Conservation (phyloP, 2,888 invertebrate genomes). For the Pandemis corylana region DNA sequence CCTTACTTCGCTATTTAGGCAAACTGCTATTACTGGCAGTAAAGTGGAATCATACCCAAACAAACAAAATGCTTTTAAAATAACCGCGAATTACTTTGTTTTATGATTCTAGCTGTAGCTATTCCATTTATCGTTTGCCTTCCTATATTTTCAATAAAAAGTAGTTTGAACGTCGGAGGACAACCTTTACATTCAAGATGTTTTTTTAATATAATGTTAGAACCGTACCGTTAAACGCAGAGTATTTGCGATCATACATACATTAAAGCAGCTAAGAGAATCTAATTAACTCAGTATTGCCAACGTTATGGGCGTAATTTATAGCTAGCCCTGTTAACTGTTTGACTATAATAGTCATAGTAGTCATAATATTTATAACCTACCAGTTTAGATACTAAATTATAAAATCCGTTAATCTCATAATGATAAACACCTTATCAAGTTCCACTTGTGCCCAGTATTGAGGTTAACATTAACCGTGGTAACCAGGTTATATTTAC, state of each 20-base stretch:
- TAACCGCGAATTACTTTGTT: too few species aligned
- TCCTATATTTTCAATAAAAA: not conserved
- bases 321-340: not conserved
- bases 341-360: not conserved
- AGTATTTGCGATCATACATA: not conserved
- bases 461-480: conserved; percentile 22
- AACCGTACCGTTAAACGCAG: not conserved
- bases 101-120: too few species aligned
- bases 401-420: conserved; percentile 14
- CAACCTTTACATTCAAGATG: not conserved
- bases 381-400: conserved; percentile 5
- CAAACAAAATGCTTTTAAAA: too few species aligned
- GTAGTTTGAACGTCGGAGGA: not conserved
- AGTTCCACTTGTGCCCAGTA: conserved; percentile 15
- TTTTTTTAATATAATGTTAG: not conserved
- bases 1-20: too few species aligned
- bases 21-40: too few species aligned
- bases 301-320: not conserved
- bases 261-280: not conserved
- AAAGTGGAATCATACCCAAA: too few species aligned
- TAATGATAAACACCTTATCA: conserved; percentile 10
- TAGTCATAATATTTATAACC: conserved; percentile 6
- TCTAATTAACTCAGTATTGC: not conserved
- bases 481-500: conserved; percentile 27
- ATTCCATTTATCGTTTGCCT: too few species aligned